Base-by-base conservation (phyloP, 2,888 invertebrate species). In the Flexamia atlantica region DNA sequence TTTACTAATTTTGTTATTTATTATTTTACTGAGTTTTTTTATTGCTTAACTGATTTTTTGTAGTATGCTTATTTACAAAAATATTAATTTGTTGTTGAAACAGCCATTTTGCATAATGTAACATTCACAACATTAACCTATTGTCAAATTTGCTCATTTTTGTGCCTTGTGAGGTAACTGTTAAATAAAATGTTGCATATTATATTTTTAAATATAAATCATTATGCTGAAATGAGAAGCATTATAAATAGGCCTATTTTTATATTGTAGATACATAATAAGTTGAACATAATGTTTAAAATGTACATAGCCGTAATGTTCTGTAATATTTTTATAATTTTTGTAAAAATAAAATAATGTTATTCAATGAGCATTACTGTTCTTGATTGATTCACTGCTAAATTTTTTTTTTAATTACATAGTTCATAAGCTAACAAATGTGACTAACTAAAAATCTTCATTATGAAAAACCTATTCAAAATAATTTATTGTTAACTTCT, bases 321-420 rank as follows among this genome's bases (percentile, higher is more conserved):
- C 28, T 64, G 64, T 64, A 64, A 30, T 64, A 64, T 64, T 64
- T 64, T 64, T 64, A 64, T 64, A 64, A 64, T 14, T 64, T 64
- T 64, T 25, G 64, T 64, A 64, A 64, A 64, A 64, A 64, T 17
- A 28, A 64, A 28, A 12, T 28, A 28, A 30, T 30, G 28, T n/a
- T n/a, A n/a, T n/a, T 25, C 14, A 64, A 3, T 64, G 30, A 64
- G 17, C 14, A 28, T 64, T 17, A n/a, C n/a, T n/a, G n/a, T n/a
- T n/a, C n/a, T n/a, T n/a, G n/a, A n/a, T n/a, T n/a, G n/a, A n/a
- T n/a, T n/a, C n/a, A n/a, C n/a, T n/a, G n/a, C n/a, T n/a, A n/a
- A n/a, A n/a, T n/a, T n/a, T n/a, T n/a, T n/a, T n/a, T n/a, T n/a
- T n/a, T n/a, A n/a, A n/a, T n/a, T n/a, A n/a, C n/a, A n/a, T n/a